Base-by-base conservation (phyloP, 2,797 vertebrate genomes). In the Anguilla pacifica region DNA sequence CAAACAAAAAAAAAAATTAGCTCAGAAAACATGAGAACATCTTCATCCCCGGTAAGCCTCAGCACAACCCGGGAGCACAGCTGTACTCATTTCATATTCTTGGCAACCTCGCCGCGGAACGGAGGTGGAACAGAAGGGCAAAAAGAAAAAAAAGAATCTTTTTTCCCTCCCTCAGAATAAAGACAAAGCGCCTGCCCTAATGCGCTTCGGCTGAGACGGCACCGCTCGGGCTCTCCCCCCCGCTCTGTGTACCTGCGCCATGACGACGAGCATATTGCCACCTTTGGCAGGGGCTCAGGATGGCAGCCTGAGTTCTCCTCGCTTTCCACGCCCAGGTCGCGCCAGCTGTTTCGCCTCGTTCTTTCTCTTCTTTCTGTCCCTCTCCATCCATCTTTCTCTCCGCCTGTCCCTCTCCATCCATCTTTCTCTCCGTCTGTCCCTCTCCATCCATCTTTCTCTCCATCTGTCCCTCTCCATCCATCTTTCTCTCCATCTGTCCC, bases 291-390 rank as follows among this genome's bases (percentile, higher is more conserved):
- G 46, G 82, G 28, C 89, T 91, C 90, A 88, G 88, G 90, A 90
- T 82, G 85, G 90, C 90, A 88, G 89, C 79, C 86, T 82, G 88
- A 74, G 91, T 93, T 93, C 91, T 93, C 92, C 89, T 86, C 92
- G 89, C 92, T 91, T 89, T 89, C 86, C 55, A 89, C 90, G 90
- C 91, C 90, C 92, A 92, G 91, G 91, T 86, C n/a, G 72, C 79
- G 92, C 90, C 94, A 95, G 93, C 95, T 95, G 94, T 92, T 95
- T 91, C 91, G 85, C 91, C 92, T 91, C 92, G 93, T 91, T 55
- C 2, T n/a, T 46, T 13, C 67, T 31, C 9, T 0, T 57, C 6
- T 19, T 15, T 5, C 55, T 61, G 55, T 51, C 31, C 11, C n/a
- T 6, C 79, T 77, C 35, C 51, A 43, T 46, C 81, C 59, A 85